phyloP scores from a whole-genome alignment of 1,140 invertebrate genomes.

The Drosophila erecta region DNA sequence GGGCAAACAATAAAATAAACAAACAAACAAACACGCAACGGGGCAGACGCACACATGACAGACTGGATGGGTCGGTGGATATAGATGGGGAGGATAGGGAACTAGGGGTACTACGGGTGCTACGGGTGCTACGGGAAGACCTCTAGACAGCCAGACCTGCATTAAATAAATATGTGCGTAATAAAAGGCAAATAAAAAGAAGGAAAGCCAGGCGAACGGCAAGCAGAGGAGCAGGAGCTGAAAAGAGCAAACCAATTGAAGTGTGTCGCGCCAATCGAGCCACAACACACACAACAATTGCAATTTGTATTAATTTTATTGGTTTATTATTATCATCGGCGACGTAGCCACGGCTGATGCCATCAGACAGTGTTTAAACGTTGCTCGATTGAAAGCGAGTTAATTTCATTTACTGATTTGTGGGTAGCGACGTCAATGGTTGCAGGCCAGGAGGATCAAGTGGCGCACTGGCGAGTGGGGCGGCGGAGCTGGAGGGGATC shows the following conservation, averaged over 20 bases:
- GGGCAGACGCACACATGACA: slow-evolving; percentile 39
- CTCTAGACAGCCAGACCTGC: slow-evolving; percentile 47
- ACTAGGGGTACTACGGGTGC: neutral
- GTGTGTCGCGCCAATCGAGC: slow-evolving; percentile 60
- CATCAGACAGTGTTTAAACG: slow-evolving; percentile 38
- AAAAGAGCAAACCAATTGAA: slow-evolving; percentile 64
- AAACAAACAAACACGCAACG: slow-evolving; percentile 50
- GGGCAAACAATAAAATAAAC: slow-evolving; percentile 56
- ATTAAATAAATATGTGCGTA: slow-evolving; percentile 65
- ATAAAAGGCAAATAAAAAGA: slow-evolving; percentile 57
- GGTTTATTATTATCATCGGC: slow-evolving; percentile 69
- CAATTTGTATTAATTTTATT: slow-evolving; percentile 79
- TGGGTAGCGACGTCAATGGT: slow-evolving; percentile 7
- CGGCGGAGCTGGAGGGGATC: neutral
- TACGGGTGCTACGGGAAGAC: neutral
- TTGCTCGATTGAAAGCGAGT: slow-evolving; percentile 43
- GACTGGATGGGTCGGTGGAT: slow-evolving; percentile 24
- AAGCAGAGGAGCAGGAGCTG: slow-evolving; percentile 27
- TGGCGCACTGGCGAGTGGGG: no score
- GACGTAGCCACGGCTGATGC: slow-evolving; percentile 37
- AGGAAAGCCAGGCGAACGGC: neutral
- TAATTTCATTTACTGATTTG: slow-evolving; percentile 54
- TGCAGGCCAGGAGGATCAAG: neutral
- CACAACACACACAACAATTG: slow-evolving; percentile 63
- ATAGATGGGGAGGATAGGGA: neutral